Conservation (phyloP, 2,113 vertebrate species). For the Sorex fumeus region DNA sequence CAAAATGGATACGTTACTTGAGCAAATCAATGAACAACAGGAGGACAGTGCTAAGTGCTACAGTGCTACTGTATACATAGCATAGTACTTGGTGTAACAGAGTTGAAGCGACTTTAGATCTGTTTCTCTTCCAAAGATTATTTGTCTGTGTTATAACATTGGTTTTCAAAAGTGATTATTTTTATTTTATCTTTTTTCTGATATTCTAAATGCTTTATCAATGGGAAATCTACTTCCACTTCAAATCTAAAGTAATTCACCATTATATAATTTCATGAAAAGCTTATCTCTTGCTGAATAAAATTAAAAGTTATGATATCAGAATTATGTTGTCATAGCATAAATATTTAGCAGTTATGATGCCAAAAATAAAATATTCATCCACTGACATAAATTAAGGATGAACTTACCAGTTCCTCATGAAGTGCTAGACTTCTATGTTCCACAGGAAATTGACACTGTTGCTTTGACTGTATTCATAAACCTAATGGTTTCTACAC, state of each 20-base stretch:
- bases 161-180: not conserved
- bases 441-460: not conserved
- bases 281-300: not conserved
- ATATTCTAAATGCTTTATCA: constrained; percentile 50
- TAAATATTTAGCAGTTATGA: constrained; percentile 16
- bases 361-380: constrained; percentile 42
- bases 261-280: constrained; percentile 27
- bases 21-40: no score
- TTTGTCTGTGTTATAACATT: not conserved
- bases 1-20: no score
- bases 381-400: not conserved
- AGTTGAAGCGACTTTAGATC: constrained; percentile 2
- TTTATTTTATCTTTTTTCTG: constrained; percentile 35
- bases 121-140: not conserved
- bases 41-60: no score
- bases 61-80: not conserved
- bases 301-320: constrained; percentile 11
- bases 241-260: not conserved
- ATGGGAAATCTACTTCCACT: constrained; percentile 1
- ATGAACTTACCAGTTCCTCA: not conserved
- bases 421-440: not conserved
- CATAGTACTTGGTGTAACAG: not conserved
- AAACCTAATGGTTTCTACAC: not conserved
- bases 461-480: not conserved
- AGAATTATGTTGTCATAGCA: constrained; percentile 4